These are phyloP conservation scores for Bacillus rossius DNA, from an alignment of 1,140 invertebrate genomes.

Conservation along the genomic window DNA sequence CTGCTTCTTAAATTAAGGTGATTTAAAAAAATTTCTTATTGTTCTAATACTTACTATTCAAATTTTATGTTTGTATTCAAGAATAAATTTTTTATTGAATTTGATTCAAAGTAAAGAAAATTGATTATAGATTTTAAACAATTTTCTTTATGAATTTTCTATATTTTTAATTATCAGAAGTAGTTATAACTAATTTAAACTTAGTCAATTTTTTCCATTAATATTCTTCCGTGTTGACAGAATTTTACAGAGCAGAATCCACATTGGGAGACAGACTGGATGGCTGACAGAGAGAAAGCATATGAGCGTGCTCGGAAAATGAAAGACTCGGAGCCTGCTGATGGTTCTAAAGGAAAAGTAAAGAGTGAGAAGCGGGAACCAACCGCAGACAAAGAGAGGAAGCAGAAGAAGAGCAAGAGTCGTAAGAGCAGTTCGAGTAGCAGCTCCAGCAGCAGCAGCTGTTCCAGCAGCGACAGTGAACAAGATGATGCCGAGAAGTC, in stretches of 20 bases:
- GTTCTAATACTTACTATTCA: too few relatives aligned
- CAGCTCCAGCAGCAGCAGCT: conserved; percentile 37
- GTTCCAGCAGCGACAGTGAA: conserved; percentile 42
- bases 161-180: too few relatives aligned
- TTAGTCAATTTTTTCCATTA: conserved; percentile 3
- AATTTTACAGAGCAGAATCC: conserved; percentile 73
- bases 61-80: too few relatives aligned
- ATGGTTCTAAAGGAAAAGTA: conserved; percentile 2
- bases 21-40: too few relatives aligned
- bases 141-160: too few relatives aligned
- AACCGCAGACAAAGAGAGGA: conserved; percentile 16
- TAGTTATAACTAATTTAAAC: not conserved
- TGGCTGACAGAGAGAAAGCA: conserved; percentile 70
- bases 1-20: too few relatives aligned
- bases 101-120: too few relatives aligned
- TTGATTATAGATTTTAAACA: too few relatives aligned
- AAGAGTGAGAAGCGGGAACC: conserved; percentile 26
- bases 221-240: conserved; percentile 42
- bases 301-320: conserved; percentile 44
- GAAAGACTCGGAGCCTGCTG: conserved; percentile 19
- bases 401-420: conserved; percentile 43
- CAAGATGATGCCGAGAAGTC: conserved; percentile 48
- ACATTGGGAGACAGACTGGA: conserved; percentile 79
- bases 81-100: too few relatives aligned
- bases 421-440: conserved; percentile 38